Evolutionary conservation across 2,888 invertebrate genomes (phyloP).

Genomic region (Synergus laeviventris): DNA sequence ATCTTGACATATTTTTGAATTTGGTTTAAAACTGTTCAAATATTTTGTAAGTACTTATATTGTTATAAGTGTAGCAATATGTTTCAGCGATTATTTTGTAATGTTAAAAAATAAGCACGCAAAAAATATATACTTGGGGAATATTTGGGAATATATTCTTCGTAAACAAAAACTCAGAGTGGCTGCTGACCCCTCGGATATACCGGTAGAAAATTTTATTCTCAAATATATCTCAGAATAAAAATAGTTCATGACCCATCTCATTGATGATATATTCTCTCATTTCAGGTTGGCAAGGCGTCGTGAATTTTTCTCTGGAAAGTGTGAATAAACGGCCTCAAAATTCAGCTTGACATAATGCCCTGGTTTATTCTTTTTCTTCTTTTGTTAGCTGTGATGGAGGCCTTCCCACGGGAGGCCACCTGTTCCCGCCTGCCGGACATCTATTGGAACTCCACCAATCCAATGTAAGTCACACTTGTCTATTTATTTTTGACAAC

Average conservation of each 20-base stretch:
- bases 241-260: not conserved
- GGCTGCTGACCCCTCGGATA: too few species aligned
- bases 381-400: conserved; percentile 77
- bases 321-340: conserved; percentile 72
- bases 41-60: too few species aligned
- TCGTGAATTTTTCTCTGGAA: conserved; percentile 60
- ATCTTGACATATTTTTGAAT: too few species aligned
- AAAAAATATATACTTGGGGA: too few species aligned
- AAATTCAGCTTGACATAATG: conserved; percentile 76
- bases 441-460: conserved; percentile 79
- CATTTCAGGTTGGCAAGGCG: conserved; percentile 64
- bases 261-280: conserved; percentile 23
- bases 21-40: too few species aligned
- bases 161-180: too few species aligned
- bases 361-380: conserved; percentile 78
- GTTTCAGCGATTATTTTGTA: too few species aligned
- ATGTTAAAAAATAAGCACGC: too few species aligned
- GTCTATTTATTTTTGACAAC: conserved; percentile 11
- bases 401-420: conserved; percentile 77
- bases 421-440: conserved; percentile 77
- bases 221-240: not conserved
- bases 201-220: too few species aligned
- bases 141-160: too few species aligned
- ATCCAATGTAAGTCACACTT: conserved; percentile 77
- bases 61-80: too few species aligned